Conservation (phyloP, 2,113 vertebrate species). For the human (Homo sapiens) region DNA sequence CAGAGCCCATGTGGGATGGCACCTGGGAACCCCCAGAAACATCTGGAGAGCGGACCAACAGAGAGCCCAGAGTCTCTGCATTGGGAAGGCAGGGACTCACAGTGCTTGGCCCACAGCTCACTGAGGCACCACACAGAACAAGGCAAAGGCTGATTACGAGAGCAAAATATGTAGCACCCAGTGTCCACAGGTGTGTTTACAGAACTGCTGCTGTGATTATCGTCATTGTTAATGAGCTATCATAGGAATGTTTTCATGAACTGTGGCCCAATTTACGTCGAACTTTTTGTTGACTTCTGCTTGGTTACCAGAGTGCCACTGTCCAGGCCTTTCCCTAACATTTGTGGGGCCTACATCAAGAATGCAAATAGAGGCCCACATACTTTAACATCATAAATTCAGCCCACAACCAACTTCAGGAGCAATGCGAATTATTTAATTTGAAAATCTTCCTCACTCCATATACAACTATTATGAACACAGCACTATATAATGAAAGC, state of each 20-base stretch:
- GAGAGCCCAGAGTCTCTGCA: not conserved
- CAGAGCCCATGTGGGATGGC: not conserved
- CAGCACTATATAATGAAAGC: not conserved
- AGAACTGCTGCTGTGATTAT: not conserved
- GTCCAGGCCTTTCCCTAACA: not conserved
- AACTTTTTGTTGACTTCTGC: conserved; percentile 26
- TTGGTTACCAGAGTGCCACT: not conserved
- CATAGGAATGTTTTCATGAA: conserved; percentile 30
- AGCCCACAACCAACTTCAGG: not conserved
- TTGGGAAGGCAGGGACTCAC: not conserved
- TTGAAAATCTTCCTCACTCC: not conserved
- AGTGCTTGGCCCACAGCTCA: not conserved
- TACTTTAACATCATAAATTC: not conserved
- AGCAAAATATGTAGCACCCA: not conserved
- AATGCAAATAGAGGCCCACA: not conserved
- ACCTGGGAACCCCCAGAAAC: not conserved
- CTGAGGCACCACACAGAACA: not conserved
- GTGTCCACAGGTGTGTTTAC: not conserved
- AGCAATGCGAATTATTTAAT: not conserved
- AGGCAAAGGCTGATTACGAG: not conserved
- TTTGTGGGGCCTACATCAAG: not conserved
- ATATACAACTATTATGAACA: not conserved
- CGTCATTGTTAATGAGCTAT: not conserved
- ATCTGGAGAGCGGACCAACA: not conserved
- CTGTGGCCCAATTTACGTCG: conserved; percentile 3